Conservation (phyloP, 2,888 invertebrate genomes). For the Cotesia congregata region DNA sequence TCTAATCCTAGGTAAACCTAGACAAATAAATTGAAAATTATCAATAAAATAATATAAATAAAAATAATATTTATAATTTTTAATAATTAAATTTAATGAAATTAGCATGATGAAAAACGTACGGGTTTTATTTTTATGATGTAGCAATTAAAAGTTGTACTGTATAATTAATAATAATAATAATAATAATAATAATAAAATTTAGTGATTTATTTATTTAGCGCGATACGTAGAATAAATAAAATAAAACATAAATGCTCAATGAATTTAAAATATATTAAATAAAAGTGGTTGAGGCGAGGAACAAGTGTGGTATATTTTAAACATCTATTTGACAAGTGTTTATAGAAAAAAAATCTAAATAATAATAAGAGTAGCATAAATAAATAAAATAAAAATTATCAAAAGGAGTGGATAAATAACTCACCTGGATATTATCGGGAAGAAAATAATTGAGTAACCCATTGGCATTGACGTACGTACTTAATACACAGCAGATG, state of each 20-base stretch:
- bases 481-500: slow-evolving; percentile 48
- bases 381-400: slow-evolving; percentile 24
- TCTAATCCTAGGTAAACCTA: slow-evolving; percentile 78
- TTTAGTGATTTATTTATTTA: slow-evolving; percentile 2
- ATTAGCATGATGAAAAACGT: slow-evolving; percentile 4
- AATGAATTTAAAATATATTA: slow-evolving; percentile 2
- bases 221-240: not conserved
- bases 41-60: slow-evolving; percentile 36
- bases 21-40: slow-evolving; percentile 57
- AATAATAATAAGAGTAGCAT: slow-evolving; percentile 46
- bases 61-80: not conserved
- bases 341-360: not conserved
- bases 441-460: slow-evolving; percentile 63
- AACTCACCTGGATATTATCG: slow-evolving; percentile 65
- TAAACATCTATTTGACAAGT: not conserved
- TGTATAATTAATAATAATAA: not conserved
- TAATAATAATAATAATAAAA: not conserved
- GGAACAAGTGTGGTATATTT: not conserved
- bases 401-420: slow-evolving; percentile 48
- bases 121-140: not conserved
- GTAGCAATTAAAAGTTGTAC: slow-evolving; percentile 4
- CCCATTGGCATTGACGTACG: slow-evolving; percentile 53
- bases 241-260: not conserved
- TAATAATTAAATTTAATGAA: not conserved
- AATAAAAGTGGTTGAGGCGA: not conserved